phyloP scores from a whole-genome alignment of 2,797 vertebrate species.

The Gambelia wislizenii region DNA sequence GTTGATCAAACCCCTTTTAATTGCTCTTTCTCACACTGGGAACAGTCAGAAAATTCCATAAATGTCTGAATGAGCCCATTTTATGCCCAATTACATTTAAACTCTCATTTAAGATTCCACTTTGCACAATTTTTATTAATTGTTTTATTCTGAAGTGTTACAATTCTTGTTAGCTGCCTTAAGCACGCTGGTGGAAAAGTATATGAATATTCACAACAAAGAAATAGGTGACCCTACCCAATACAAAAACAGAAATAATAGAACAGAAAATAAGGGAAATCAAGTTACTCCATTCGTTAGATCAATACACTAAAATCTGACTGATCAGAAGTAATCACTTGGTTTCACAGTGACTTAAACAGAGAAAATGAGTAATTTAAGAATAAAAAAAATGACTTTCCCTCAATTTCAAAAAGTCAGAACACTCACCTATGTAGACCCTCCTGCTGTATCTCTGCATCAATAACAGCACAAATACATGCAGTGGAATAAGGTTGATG shows the following conservation, averaged over 20 bases:
- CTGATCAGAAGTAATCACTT: not conserved
- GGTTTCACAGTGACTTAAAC: not conserved
- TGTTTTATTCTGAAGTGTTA: not conserved
- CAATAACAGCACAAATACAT: slow-evolving; percentile 94
- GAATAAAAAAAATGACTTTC: slow-evolving; percentile 7
- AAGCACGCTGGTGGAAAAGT: not conserved
- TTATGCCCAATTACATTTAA: not conserved
- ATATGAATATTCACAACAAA: not conserved
- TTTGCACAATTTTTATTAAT: not conserved
- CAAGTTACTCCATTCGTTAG: not conserved
- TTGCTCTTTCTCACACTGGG: not conserved
- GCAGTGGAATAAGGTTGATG: slow-evolving; percentile 97
- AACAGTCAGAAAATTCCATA: not conserved
- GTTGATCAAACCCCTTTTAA: not conserved
- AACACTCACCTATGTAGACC: slow-evolving; percentile 94
- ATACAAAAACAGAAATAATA: not conserved
- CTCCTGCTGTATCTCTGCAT: slow-evolving; percentile 97
- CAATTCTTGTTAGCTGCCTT: not conserved
- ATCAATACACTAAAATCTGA: not conserved
- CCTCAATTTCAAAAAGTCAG: not conserved
- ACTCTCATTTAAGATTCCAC: not conserved
- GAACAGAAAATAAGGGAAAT: not conserved
- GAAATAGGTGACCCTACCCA: not conserved
- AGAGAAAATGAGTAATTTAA: not conserved
- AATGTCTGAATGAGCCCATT: not conserved